A percentile compares a stretch with the other conserved stretches of the same genome.
These are phyloP conservation scores for Thaumatotibia leucotreta DNA, from an alignment of 1,140 invertebrate genomes.

Conservation along the genomic window DNA sequence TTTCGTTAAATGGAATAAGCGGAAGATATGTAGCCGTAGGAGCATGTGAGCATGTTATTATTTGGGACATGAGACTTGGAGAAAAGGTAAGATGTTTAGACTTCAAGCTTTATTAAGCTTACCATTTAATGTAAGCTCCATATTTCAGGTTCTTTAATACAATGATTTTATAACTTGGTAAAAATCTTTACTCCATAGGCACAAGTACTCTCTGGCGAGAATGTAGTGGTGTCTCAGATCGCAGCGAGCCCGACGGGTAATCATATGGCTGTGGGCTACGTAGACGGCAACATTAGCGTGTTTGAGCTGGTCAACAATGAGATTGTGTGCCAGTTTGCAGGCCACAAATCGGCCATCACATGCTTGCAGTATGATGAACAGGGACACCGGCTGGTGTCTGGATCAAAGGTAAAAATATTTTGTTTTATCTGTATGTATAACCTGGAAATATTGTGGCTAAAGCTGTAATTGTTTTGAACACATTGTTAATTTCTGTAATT, in stretches of 20 bases:
- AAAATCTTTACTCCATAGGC: constrained; percentile 68
- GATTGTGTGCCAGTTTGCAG: constrained; percentile 87
- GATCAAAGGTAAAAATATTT: constrained; percentile 83
- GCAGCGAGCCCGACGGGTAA: constrained; percentile 83
- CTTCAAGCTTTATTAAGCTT: background rate
- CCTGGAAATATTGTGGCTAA: too few species aligned
- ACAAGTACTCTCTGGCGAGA: constrained; percentile 86
- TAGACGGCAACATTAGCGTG: constrained; percentile 91
- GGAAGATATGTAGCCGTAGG: constrained; percentile 91
- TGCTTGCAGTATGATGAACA: constrained; percentile 87
- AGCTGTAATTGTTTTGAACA: too few species aligned
- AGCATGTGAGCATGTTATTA: constrained; percentile 93
- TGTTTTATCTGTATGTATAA: too few species aligned
- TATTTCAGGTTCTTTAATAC: background rate
- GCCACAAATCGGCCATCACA: constrained; percentile 92
- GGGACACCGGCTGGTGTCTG: constrained; percentile 90
- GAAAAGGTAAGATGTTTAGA: constrained; percentile 84
- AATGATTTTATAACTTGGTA: background rate
- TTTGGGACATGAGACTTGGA: constrained; percentile 95
- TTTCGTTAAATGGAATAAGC: constrained; percentile 84
- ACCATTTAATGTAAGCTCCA: background rate
- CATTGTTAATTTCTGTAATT: too few species aligned
- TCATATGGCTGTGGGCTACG: constrained; percentile 93
- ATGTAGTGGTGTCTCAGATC: constrained; percentile 85
- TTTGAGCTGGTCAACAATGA: constrained; percentile 86